Base-by-base conservation (phyloP, 1,140 invertebrate species). In the Drosophila lowei region DNA sequence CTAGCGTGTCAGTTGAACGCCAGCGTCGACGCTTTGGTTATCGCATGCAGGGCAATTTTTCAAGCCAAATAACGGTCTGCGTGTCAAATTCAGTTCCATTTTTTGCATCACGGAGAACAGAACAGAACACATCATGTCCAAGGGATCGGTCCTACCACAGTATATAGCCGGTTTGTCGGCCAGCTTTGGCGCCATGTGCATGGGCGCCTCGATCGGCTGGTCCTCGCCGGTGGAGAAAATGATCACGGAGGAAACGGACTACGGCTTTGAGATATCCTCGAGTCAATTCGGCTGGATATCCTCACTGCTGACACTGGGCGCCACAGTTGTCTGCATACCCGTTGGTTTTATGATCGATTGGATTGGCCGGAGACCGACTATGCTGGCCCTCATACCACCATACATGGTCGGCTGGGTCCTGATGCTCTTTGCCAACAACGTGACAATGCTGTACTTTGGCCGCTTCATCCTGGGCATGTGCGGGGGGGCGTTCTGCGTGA, bases 401-500 rank as follows among this genome's bases (percentile, higher is more conserved):
- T 95, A 94, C 80, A 91, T 93, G 1, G 55, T 94, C 4, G 96
- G 95, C 6, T 97, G 95, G 95, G 59, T 92, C 0, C 72, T 94
- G 0, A 94, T 97, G 34, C 92, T 94, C 30, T 94, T 93, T 79
- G 91, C 94, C 16, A 80, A 93, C 6, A 92, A 93, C 28, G 92
- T 95, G 4, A 75, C 90, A 0, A 93, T 95, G 92, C 92, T 95
- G n/a, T 94, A 93, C 54, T 86, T 93, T 15, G 96, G 95, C 2
- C 93, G 96, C 30, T 93, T 96, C 61, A 92, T 96, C 5, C 93
- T 94, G n/a, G 95, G 95, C 2, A 79, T 95, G n/a, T 93, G 93
- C 16, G 85, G 86, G 15, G 96, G 97, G 15, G 94, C 95, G 3
- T 94, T 95, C 8, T 96, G 95, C 74, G 93, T 95, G 1, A 93